A percentile compares a stretch with the other conserved stretches of the same genome.
phyloP scores from a whole-genome alignment of 2,113 vertebrate genomes.

The Phylloscopus whistleri region DNA sequence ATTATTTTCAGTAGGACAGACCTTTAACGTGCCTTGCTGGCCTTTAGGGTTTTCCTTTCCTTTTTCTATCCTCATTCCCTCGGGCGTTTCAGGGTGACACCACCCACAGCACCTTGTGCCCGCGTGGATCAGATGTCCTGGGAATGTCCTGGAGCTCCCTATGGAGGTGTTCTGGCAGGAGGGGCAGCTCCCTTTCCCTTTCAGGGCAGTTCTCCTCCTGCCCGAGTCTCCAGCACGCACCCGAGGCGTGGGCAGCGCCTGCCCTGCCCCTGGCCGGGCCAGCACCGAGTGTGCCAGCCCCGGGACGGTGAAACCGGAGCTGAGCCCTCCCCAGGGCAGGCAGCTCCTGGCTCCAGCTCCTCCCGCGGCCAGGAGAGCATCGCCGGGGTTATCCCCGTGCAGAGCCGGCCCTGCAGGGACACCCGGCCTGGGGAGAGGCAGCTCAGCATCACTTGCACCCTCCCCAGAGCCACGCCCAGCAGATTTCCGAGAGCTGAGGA shows the following conservation, averaged over 20 bases:
- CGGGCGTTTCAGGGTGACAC: neutral
- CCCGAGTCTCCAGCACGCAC: neutral
- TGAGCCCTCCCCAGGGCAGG: neutral
- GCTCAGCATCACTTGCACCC: accelerated
- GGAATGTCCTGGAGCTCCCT: neutral
- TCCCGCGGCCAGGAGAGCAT: accelerated
- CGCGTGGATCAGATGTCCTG: accelerated
- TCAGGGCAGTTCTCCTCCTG: neutral
- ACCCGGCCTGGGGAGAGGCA: neutral
- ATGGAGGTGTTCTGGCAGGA: neutral
- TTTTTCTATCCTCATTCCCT: neutral
- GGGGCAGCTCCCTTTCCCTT: neutral
- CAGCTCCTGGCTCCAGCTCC: neutral
- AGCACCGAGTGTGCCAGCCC: neutral
- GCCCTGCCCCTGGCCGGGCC: neutral
- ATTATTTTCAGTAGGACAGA: neutral
- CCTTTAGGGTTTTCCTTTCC: neutral
- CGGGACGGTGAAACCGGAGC: neutral
- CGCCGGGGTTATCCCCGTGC: neutral
- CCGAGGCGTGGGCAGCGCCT: neutral
- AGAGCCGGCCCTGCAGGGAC: accelerated
- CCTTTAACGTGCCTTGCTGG: accelerated
- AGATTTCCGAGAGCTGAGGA: neutral
- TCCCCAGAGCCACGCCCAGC: neutral
- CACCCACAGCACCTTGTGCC: neutral